phyloP scores from a whole-genome alignment of 2,888 invertebrate species.

The Zeuzera pyrina region DNA sequence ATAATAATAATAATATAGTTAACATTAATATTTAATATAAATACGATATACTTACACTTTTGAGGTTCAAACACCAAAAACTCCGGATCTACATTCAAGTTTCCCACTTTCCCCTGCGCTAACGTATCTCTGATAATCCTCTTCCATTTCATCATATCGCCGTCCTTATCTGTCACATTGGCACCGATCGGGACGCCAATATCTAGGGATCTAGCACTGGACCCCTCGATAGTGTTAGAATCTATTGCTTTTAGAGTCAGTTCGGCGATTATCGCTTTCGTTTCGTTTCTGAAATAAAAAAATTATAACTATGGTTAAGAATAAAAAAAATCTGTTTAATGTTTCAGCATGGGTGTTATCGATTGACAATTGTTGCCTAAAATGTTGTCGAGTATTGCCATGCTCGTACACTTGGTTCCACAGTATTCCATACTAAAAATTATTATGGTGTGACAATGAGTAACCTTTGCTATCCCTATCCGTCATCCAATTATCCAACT shows the following conservation, averaged over 20 bases:
- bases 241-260: constrained; percentile 85
- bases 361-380: too few relatives aligned
- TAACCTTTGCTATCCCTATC: too few relatives aligned
- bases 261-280: constrained; percentile 81
- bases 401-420: too few relatives aligned
- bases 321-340: too few relatives aligned
- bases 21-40: too few relatives aligned
- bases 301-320: too few relatives aligned
- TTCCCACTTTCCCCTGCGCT: constrained; percentile 81
- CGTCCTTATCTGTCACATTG: constrained; percentile 29
- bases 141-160: constrained; percentile 48
- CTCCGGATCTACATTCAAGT: constrained; percentile 85
- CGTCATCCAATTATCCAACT: too few relatives aligned
- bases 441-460: too few relatives aligned
- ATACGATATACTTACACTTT: constrained; percentile 72
- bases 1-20: constrained; percentile 4
- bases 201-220: constrained; percentile 47
- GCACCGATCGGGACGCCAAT: constrained; percentile 16
- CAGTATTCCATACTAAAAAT: too few relatives aligned
- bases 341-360: too few relatives aligned
- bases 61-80: constrained; percentile 82
- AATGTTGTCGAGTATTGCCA: too few relatives aligned
- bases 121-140: constrained; percentile 80
- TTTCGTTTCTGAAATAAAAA: constrained; percentile 51
- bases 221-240: constrained; percentile 74